phyloP scores from a whole-genome alignment of 2,113 vertebrate species.

The Pollimyrus isidori region DNA sequence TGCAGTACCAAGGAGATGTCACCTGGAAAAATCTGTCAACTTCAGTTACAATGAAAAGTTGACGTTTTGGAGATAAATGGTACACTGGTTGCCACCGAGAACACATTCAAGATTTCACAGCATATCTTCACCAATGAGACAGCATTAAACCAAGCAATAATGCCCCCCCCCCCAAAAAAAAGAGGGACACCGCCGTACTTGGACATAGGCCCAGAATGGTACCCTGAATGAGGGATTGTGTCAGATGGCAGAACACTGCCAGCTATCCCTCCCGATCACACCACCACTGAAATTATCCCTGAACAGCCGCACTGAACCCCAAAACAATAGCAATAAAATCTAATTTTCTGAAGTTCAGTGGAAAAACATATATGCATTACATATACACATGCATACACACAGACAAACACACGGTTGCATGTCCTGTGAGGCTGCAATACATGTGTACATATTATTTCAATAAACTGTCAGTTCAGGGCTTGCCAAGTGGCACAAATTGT shows the following conservation, averaged over 20 bases:
- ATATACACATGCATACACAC: slow-evolving; percentile 3
- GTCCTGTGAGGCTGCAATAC: background rate
- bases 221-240: slow-evolving; percentile 21
- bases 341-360: background rate
- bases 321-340: background rate
- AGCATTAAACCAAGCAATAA: background rate
- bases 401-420: slow-evolving; percentile 11
- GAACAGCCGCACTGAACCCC: background rate
- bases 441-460: slow-evolving; percentile 45
- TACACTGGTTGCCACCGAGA: background rate
- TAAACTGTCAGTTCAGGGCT: slow-evolving; percentile 73
- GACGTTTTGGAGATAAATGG: background rate
- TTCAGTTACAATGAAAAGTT: background rate
- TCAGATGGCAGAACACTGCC: slow-evolving; percentile 8
- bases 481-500: slow-evolving; percentile 82
- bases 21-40: background rate
- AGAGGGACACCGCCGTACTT: slow-evolving; percentile 1
- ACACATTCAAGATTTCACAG: background rate
- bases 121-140: background rate
- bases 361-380: background rate
- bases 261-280: background rate
- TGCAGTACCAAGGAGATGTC: background rate
- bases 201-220: slow-evolving; percentile 16
- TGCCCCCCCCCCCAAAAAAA: background rate
- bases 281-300: background rate